These are phyloP conservation scores for Ectropis crepuscularia DNA, from an alignment of 2,888 invertebrate genomes.

Conservation along the genomic window DNA sequence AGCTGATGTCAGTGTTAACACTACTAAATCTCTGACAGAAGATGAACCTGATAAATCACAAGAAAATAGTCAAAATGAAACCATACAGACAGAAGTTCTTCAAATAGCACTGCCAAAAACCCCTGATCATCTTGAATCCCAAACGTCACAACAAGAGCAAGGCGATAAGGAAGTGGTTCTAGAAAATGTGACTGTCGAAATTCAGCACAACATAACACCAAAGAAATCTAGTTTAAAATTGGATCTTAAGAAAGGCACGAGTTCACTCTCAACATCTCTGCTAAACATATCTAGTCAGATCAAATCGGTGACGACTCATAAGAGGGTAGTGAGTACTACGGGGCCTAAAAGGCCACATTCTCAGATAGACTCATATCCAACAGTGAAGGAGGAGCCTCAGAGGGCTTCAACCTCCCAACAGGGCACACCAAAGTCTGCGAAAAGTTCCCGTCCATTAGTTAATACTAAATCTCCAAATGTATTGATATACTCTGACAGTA, in stretches of 20 bases:
- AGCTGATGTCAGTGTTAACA: constrained; percentile 76
- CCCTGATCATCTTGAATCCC: constrained; percentile 34
- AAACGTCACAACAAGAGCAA: constrained; percentile 41
- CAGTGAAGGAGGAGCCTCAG: constrained; percentile 62
- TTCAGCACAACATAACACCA: constrained; percentile 79
- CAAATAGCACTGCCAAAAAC: constrained; percentile 42
- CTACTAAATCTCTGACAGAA: constrained; percentile 69
- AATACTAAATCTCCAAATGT: constrained; percentile 91
- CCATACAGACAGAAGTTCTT: constrained; percentile 34
- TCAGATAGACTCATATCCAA: constrained; percentile 58
- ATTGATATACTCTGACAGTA: constrained; percentile 92
- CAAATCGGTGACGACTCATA: constrained; percentile 79
- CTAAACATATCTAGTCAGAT: constrained; percentile 81
- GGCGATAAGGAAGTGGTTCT: constrained; percentile 67
- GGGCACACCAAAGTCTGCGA: constrained; percentile 70
- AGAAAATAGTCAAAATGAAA: constrained; percentile 43
- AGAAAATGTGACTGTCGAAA: constrained; percentile 80
- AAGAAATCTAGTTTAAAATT: constrained; percentile 78
- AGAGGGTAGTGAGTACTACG: constrained; percentile 75
- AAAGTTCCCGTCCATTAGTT: constrained; percentile 81
- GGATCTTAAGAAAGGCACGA: constrained; percentile 77
- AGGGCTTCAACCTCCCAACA: constrained; percentile 60
- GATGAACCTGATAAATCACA: constrained; percentile 57
- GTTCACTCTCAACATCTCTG: constrained; percentile 73
- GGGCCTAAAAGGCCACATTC: constrained; percentile 73